phyloP scores from a whole-genome alignment of 2,797 vertebrate genomes.

The Megaceryle alcyon region DNA sequence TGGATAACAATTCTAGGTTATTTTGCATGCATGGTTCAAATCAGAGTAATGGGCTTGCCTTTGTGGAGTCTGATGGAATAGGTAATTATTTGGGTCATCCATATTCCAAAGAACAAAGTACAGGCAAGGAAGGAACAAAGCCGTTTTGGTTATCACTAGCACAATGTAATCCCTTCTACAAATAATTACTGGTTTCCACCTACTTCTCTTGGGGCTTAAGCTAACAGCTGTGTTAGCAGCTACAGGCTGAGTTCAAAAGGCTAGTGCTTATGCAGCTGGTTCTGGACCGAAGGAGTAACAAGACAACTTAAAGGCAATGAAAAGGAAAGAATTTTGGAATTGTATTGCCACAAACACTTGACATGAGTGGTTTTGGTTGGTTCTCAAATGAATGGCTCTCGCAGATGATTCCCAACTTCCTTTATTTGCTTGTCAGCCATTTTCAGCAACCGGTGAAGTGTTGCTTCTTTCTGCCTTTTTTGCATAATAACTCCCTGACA shows the following conservation, averaged over 20 bases:
- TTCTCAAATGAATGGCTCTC: neutral
- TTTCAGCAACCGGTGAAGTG: neutral
- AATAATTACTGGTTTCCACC: neutral
- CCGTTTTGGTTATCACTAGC: neutral
- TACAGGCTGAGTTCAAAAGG: slow-evolving; percentile 6
- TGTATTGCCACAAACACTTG: neutral
- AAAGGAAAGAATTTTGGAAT: neutral
- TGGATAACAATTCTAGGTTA: neutral
- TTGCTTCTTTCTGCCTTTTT: neutral
- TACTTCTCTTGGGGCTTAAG: neutral
- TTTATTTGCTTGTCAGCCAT: neutral
- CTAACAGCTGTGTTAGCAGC: neutral
- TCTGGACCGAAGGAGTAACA: neutral
- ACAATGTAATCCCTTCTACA: neutral
- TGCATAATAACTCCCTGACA: neutral
- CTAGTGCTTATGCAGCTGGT: neutral
- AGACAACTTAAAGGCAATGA: neutral
- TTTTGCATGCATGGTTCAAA: neutral
- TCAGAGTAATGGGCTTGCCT: neutral
- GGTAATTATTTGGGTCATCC: neutral
- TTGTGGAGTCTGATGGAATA: neutral
- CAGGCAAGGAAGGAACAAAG: neutral
- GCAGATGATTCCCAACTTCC: neutral
- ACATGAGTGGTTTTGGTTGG: neutral
- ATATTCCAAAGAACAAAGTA: neutral